Evolutionary conservation across 2,113 vertebrate genomes (phyloP), one percentile per base, ranked within the genome.

Genomic region (Ochotona princeps): DNA sequence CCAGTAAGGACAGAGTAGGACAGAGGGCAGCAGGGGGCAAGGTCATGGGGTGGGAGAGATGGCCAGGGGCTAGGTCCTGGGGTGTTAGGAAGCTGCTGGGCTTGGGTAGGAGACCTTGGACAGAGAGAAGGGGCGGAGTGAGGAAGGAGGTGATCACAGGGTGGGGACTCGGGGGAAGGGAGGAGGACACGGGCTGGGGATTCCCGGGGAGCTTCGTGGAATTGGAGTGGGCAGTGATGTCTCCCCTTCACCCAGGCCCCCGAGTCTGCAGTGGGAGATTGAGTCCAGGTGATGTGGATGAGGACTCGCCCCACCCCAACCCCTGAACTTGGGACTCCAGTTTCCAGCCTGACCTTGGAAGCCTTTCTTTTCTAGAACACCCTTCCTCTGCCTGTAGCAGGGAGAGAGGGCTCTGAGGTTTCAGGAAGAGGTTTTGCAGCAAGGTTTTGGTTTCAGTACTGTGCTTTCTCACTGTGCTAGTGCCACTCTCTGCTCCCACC

Each of bases 161-260:
- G 54, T 14, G 18, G 54, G 54, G 54, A 15, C 13, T 5, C 4
- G 54, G 54, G 17, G 6, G 32, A 3, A 32, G 26, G 30, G 32
- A 38, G 30, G 20, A 20, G 21, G 47, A 49, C 35, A 1, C 1
- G 9, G 14, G 49, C 8, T 13, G 30, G 6, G 23, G 1, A 1
- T 21, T 12, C 70, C 0, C 0, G 7, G 49, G 3, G 9, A 4
- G 4, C 20, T 2, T 9, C 26, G 0, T 1, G 30, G 28, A 7
- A 7, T 2, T 0, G 26, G 15, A 0, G 1, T 54, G 35, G 26
- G 11, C 63, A 3, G 10, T 1, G 20, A 23, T 1, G 5, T 1
- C 23, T 30, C 47, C 70, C 23, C 12, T 20, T 6, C 4, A 0
- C 72, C 25, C 1, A 7, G 1, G 9, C 9, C 0, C 49, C 17